Evolutionary conservation across 2,797 vertebrate genomes (phyloP).

Genomic region (Oreochromis grahami): DNA sequence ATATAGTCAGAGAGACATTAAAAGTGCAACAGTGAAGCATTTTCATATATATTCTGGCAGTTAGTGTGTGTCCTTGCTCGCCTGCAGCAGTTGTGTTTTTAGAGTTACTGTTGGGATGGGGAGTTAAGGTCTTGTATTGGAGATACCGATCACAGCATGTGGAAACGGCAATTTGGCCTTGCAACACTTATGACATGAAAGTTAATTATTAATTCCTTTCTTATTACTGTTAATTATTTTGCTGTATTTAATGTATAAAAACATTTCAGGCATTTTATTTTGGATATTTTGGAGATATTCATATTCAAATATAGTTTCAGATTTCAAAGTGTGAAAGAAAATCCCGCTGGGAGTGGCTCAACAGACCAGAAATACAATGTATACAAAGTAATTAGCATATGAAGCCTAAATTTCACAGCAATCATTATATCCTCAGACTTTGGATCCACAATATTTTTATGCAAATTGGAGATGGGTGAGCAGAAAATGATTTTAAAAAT

Average conservation of each 20-base stretch:
- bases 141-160: not conserved
- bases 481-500: not conserved
- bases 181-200: not conserved
- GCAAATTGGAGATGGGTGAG: not conserved
- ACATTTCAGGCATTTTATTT: not conserved
- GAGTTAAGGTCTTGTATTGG: not conserved
- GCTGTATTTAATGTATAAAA: not conserved
- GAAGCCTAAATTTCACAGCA: not conserved
- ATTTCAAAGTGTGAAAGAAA: not conserved
- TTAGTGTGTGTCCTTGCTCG: not conserved
- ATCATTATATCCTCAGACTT: not conserved
- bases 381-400: not conserved
- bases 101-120: not conserved
- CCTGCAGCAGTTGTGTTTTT: not conserved
- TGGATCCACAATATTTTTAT: not conserved
- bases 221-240: not conserved
- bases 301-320: not conserved
- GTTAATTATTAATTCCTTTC: not conserved
- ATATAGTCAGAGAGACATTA: not conserved
- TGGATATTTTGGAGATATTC: not conserved
- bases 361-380: not conserved
- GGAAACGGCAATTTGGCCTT: not conserved
- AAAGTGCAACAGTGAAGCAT: not conserved
- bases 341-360: fast-evolving
- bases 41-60: not conserved